Percentiles rank a stretch among this genome's conserved stretches.
phyloP scores from a whole-genome alignment of 2,113 vertebrate genomes.

The Anolis carolinensis region DNA sequence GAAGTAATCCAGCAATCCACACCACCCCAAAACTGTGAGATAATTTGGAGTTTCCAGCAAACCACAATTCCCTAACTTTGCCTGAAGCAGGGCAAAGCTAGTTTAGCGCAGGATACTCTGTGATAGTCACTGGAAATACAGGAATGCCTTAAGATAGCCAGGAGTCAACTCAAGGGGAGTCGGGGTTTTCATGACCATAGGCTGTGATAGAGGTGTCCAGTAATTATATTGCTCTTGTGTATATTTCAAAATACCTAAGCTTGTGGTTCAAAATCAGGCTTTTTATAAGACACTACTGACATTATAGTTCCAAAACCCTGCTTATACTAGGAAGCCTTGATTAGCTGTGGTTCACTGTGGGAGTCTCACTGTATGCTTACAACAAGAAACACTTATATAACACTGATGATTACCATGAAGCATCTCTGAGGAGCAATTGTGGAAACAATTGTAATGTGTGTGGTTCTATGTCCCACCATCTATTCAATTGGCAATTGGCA shows the following conservation, averaged over 20 bases:
- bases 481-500: background rate
- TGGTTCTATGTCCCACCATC: background rate
- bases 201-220: too few species aligned
- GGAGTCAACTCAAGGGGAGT: too few species aligned
- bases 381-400: background rate
- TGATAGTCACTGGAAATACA: too few species aligned
- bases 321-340: background rate
- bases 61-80: too few species aligned
- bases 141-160: too few species aligned
- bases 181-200: too few species aligned
- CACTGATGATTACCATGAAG: background rate
- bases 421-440: background rate
- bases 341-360: background rate
- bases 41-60: too few species aligned
- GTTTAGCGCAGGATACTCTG: too few species aligned
- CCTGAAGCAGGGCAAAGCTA: too few species aligned
- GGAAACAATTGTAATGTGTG: background rate
- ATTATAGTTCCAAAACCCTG: background rate
- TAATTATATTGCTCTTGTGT: background rate
- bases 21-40: too few species aligned
- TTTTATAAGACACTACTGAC: too few species aligned
- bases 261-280: background rate
- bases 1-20: too few species aligned
- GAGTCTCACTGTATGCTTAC: background rate
- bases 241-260: background rate